Percentiles rank a stretch among this genome's conserved stretches.
phyloP scores from a whole-genome alignment of 1,140 invertebrate species.

The Bradynema listronoti region DNA sequence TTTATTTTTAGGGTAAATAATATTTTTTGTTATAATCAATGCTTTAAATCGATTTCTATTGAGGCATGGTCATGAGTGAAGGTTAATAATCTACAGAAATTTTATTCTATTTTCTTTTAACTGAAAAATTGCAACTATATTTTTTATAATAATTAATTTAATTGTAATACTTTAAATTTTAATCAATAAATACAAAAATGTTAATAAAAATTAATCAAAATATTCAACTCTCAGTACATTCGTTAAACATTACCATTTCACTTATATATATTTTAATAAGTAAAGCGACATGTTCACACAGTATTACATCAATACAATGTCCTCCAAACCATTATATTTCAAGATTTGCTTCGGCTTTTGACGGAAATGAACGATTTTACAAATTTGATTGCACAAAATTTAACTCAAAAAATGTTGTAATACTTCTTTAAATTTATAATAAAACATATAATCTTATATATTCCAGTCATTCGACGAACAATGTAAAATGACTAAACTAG shows the following conservation, averaged over 20 bases:
- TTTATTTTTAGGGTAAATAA: no score
- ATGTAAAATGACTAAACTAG: conserved; percentile 43
- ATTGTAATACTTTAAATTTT: conserved; percentile 3
- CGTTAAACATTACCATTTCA: no score
- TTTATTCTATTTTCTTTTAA: conserved; percentile 6
- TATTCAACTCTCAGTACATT: no score
- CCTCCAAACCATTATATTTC: no score
- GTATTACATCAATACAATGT: no score
- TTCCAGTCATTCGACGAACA: conserved; percentile 40
- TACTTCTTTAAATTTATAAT: conserved; percentile 2
- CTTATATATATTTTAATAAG: no score
- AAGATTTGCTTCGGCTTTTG: conserved; percentile 45
- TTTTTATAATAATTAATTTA: conserved; percentile 3
- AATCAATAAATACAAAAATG: no score
- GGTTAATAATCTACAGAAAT: background rate
- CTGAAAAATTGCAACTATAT: conserved; percentile 4
- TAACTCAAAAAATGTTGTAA: conserved; percentile 28
- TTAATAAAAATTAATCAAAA: no score
- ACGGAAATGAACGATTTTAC: conserved; percentile 45
- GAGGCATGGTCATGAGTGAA: background rate
- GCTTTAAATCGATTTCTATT: no score
- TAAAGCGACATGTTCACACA: no score
- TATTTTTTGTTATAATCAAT: no score
- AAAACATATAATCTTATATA: conserved; percentile 4
- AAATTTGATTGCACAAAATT: conserved; percentile 48